Percentiles rank a stretch among this genome's conserved stretches.
Conservation (phyloP, 2,888 invertebrate genomes). For the Polydrusus pterygomalis region DNA sequence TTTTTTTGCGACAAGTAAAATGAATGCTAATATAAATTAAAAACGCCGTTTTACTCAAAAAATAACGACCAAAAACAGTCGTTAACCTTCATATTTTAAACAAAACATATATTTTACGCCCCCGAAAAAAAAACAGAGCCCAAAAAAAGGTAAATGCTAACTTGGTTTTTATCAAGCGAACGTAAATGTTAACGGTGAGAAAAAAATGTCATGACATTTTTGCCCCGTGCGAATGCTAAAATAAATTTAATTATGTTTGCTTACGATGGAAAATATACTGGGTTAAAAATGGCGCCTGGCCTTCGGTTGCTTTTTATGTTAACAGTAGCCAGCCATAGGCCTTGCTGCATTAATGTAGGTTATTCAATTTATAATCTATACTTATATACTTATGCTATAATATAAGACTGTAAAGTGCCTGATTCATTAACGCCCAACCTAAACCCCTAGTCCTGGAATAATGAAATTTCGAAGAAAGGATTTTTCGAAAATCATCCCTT, state of each 20-base stretch:
- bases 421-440: too few species aligned
- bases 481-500: too few species aligned
- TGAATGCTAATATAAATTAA: conserved; percentile 20
- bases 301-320: conserved; percentile 4
- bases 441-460: too few species aligned
- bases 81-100: conserved; percentile 31
- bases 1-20: background rate
- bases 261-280: background rate
- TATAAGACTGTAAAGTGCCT: too few species aligned
- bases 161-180: conserved; percentile 35
- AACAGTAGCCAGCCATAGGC: background rate
- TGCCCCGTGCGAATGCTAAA: conserved; percentile 35
- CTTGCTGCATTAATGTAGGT: too few species aligned
- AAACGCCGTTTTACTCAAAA: conserved; percentile 12
- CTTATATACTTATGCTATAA: too few species aligned
- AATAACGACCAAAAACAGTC: conserved; percentile 19
- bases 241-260: conserved; percentile 37
- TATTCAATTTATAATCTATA: too few species aligned
- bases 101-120: conserved; percentile 9
- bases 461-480: too few species aligned
- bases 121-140: conserved; percentile 21
- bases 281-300: background rate
- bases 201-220: conserved; percentile 45
- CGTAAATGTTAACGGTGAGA: conserved; percentile 27
- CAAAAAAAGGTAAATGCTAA: conserved; percentile 34